These are phyloP conservation scores for Lordiphosa mommai DNA, from an alignment of 1,140 invertebrate genomes.

Conservation along the genomic window DNA sequence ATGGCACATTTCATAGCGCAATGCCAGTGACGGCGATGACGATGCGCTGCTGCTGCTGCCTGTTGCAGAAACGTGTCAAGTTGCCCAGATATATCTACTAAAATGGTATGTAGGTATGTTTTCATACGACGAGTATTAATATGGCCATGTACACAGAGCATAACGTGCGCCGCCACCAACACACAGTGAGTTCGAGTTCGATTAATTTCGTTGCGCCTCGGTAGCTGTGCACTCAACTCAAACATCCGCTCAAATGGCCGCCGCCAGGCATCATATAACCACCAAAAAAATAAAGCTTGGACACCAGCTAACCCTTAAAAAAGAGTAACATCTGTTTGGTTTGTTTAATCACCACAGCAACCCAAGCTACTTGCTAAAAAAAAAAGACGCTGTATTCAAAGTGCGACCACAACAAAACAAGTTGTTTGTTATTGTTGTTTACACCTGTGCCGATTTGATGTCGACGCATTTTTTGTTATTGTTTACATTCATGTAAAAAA, in stretches of 20 bases:
- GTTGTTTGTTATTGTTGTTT: conserved; percentile 40
- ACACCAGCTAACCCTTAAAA: conserved; percentile 1
- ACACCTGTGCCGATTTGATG: conserved; percentile 49
- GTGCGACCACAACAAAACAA: background rate
- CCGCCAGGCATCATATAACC: conserved; percentile 14
- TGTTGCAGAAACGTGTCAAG: conserved; percentile 74
- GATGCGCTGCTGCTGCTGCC: conserved; percentile 26
- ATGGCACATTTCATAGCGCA: conserved; percentile 59
- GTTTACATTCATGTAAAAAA: conserved; percentile 44
- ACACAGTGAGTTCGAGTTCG: conserved; percentile 42
- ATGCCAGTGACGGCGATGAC: conserved; percentile 36
- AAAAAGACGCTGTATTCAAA: background rate
- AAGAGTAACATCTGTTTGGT: conserved; percentile 33
- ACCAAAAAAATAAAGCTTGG: conserved; percentile 13
- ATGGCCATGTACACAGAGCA: conserved; percentile 30
- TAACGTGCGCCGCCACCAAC: conserved; percentile 6
- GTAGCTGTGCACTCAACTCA: conserved; percentile 74
- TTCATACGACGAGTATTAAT: no score
- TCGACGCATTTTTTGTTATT: conserved; percentile 19
- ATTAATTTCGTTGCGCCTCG: conserved; percentile 76
- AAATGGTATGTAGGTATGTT: background rate
- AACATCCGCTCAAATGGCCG: conserved; percentile 58
- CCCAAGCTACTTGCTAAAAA: background rate
- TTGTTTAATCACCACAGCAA: conserved; percentile 1
- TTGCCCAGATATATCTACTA: conserved; percentile 60